Evolutionary conservation across 2,113 vertebrate genomes (phyloP), one percentile per base, ranked within the genome.

Genomic region (Hippoglossus stenolepis): DNA sequence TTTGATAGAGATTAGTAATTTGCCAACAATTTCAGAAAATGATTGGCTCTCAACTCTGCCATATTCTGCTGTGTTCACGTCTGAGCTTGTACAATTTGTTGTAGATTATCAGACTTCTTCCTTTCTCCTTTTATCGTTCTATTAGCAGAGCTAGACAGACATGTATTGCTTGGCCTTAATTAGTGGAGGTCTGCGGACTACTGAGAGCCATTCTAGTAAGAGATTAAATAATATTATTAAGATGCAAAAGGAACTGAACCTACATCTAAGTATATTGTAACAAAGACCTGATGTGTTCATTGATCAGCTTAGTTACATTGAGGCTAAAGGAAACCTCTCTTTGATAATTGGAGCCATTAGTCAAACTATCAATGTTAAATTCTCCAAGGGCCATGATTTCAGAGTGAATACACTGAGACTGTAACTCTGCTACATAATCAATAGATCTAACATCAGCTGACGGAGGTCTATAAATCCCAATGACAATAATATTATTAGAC

Each of bases 321-420:
- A 65, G 64, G 23, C 23, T 26, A 18, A 13, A 23, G 54, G 26
- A 61, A 20, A 61, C 26, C 17, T 35, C 31, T 20, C 12, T 12
- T 26, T 20, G 23, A 66, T 66, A 66, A 72, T 60, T 13, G 40
- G 40, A 60, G 26, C 57, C n/a, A 18, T 40, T 62, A 62, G 60
- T n/a, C 31, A 11, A 38, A 20, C 20, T n/a, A 38, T 62, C 35
- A n/a, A n/a, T 62, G 60, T 38, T 62, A 62, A 62, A n/a, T 8
- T 38, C 59, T 65, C 12, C 38, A 12, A 47, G 20, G 40, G 43
- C 62, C 21, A 64, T 64, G 6, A 43, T 64, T 64, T 64, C 38
- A 3, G 13, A 65, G 13, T 65, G 4, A 24, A 8, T 65, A 65
- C 9, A 65, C 5, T 5, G 1, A 66, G 24, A 28, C 4, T n/a